Percentiles rank a stretch among this genome's conserved stretches.
Evolutionary conservation across 2,113 vertebrate genomes (phyloP).

Genomic region (Bungarus multicinctus): DNA sequence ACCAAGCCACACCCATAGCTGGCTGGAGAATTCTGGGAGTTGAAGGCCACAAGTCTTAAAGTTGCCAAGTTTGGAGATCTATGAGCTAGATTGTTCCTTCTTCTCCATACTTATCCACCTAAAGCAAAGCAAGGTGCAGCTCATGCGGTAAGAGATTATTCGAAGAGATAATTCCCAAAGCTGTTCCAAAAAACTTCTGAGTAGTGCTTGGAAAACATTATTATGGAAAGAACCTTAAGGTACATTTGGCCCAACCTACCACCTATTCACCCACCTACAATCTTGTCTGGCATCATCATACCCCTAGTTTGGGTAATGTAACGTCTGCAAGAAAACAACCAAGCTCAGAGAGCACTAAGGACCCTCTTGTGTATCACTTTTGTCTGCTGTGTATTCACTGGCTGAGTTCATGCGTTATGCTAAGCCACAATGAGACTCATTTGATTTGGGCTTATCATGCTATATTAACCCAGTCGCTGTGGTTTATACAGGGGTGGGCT

Average conservation of each 20-base stretch:
- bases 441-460: not conserved
- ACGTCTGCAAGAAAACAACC: not conserved
- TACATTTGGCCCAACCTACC: not conserved
- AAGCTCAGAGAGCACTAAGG: not conserved
- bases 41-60: too few species aligned
- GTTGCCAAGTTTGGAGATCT: too few species aligned
- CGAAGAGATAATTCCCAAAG: not conserved
- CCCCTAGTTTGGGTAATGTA: not conserved
- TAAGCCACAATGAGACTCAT: not conserved
- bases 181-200: not conserved
- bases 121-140: not conserved
- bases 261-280: not conserved
- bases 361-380: not conserved
- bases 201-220: not conserved
- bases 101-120: not conserved
- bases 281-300: not conserved
- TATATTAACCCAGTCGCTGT: not conserved
- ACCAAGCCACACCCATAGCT: too few species aligned
- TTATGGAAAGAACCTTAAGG: not conserved
- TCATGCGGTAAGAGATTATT: not conserved
- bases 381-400: not conserved
- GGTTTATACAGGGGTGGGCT: not conserved
- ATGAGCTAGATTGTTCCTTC: not conserved
- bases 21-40: too few species aligned
- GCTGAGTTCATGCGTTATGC: not conserved